Base-by-base conservation (phyloP, 1,140 invertebrate genomes). In the Cyphomyrmex costatus region DNA sequence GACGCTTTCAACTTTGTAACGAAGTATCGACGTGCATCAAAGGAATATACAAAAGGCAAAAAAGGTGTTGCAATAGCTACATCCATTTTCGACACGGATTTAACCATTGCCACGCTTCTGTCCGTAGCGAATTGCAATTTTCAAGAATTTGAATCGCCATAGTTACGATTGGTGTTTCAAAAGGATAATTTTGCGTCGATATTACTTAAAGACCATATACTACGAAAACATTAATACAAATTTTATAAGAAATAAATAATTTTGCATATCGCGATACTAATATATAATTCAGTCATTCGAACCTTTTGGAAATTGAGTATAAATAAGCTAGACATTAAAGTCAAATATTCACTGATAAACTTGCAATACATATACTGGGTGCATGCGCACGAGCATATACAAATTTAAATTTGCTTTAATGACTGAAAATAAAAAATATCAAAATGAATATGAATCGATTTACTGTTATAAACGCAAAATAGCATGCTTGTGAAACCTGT, bases 401-500 rank as follows among this genome's bases (percentile, higher is more conserved):
- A 83, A 83, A 83, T 49, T 78, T 27, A 14, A 46, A 51, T 82
- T 73, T 4, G 33, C 21, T 83, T 60, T 36, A n/a, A 21, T 33
- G 24, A 60, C 5, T 24, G 12, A 30, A 46, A 58, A 46, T 58
- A 73, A 51, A 80, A 73, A 73, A 46, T 30, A 49, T n/a, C 2
- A 70, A 60, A 83, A 83, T 83, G 53, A 83, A 83, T 74, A 74
- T 61, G 49, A 60, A 83, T 46, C n/a, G 36, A 33, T 73, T 73
- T 46, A 33, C 27, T 33, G 36, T 51, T 46, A 83, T 73, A 60
- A 73, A 60, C 14, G 14, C 36, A 73, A 60, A 83, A 46, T 71
- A 19, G 24, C 53, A 56, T 10, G 33, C 14, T 30, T 7, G 65
- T 16, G 19, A 70, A 82, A 46, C 8, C 24, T 30, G 36, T 60